Conservation (phyloP, 2,113 vertebrate species). For the Callospermophilus lateralis region DNA sequence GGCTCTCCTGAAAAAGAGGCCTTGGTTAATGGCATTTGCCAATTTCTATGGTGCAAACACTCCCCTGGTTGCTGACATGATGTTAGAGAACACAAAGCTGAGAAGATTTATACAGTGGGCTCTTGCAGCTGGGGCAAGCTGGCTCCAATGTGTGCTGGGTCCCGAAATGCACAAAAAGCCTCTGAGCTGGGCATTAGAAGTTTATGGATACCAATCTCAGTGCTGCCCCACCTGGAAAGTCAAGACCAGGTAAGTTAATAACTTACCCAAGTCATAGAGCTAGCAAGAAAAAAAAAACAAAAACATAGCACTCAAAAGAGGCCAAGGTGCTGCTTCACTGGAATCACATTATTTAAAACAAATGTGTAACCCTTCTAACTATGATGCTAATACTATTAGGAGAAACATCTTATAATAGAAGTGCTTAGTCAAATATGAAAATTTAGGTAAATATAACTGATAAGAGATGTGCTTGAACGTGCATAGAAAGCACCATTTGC, state of each 20-base stretch:
- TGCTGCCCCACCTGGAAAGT: neutral
- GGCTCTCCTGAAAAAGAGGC: neutral
- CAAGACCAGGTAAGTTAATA: neutral
- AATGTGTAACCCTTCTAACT: neutral
- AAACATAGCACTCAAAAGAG: neutral
- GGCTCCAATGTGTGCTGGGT: neutral
- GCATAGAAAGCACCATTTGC: neutral
- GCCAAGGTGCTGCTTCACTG: neutral
- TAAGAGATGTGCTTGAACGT: accelerated
- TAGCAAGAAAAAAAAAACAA: neutral
- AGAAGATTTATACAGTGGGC: accelerated
- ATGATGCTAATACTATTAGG: neutral
- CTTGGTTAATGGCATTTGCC: neutral
- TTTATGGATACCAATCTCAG: accelerated
- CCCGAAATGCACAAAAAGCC: neutral
- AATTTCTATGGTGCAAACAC: neutral
- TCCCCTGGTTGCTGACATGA: accelerated
- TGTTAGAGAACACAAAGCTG: neutral
- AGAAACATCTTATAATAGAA: neutral
- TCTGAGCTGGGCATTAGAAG: neutral
- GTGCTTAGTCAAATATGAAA: neutral
- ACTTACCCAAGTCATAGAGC: neutral
- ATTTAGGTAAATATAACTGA: neutral
- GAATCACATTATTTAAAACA: neutral
- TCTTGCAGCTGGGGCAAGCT: neutral